Percentiles rank a stretch among this genome's conserved stretches.
Evolutionary conservation across 2,888 invertebrate species (phyloP).

Genomic region (Synanthedon tipuliformis): DNA sequence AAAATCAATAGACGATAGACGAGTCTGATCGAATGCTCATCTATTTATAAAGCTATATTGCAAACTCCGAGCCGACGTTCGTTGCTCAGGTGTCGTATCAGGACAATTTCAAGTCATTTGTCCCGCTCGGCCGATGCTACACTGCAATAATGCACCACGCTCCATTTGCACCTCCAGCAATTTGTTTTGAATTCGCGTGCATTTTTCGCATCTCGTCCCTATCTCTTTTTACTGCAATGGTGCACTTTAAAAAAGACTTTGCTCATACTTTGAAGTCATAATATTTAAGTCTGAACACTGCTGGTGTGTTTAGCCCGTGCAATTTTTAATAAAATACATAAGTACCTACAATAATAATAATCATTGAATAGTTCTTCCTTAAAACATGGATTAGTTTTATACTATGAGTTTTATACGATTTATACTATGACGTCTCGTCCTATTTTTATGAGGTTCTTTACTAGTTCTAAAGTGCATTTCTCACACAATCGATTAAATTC

Average conservation of each 20-base stretch:
- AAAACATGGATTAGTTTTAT: too few species aligned
- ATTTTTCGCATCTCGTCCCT: slow-evolving; percentile 25
- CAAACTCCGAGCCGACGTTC: slow-evolving; percentile 3
- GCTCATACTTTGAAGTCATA: slow-evolving; percentile 1
- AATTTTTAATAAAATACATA: too few species aligned
- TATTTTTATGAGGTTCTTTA: too few species aligned
- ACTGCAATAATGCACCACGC: slow-evolving; percentile 24
- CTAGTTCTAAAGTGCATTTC: too few species aligned
- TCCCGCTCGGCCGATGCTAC: slow-evolving; percentile 7
- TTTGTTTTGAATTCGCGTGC: slow-evolving; percentile 45
- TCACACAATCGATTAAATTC: too few species aligned
- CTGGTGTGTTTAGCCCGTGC: too few species aligned
- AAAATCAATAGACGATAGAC: slow-evolving; percentile 5
- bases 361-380: too few species aligned
- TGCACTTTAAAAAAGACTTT: slow-evolving; percentile 26
- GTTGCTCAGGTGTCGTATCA: slow-evolving; percentile 39
- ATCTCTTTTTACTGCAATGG: slow-evolving; percentile 21
- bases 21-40: slow-evolving; percentile 6
- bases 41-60: slow-evolving; percentile 14
- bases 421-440: too few species aligned
- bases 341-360: too few species aligned
- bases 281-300: neutral
- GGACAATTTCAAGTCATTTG: slow-evolving; percentile 39
- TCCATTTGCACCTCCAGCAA: slow-evolving; percentile 25
- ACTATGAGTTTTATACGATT: too few species aligned